phyloP scores from a whole-genome alignment of 2,113 vertebrate species.

The Brevimyrus niger region DNA sequence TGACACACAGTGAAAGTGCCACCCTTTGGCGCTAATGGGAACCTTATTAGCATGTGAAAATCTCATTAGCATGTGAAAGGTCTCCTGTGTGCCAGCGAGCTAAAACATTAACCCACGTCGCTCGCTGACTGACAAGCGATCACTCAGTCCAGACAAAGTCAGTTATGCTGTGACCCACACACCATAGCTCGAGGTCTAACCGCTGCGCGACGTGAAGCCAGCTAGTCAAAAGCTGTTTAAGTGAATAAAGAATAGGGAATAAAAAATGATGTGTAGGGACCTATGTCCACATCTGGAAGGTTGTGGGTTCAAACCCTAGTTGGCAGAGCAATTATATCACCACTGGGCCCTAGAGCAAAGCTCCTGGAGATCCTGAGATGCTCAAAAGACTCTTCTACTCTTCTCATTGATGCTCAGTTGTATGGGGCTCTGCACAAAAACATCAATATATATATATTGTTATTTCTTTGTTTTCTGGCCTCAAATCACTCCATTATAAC shows the following conservation, averaged over 20 bases:
- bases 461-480: background rate
- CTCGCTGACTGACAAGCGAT: background rate
- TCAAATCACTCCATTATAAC: background rate
- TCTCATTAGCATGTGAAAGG: background rate
- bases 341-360: background rate
- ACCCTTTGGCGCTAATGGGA: background rate
- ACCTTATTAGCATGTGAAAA: background rate
- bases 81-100: background rate
- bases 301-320: background rate
- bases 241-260: background rate
- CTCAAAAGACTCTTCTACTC: background rate
- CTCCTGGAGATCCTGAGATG: background rate
- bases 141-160: background rate
- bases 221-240: background rate
- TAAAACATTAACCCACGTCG: conserved; percentile 1
- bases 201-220: background rate
- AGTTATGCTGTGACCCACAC: background rate
- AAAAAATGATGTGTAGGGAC: background rate
- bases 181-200: background rate
- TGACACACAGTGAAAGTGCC: conserved; percentile 3
- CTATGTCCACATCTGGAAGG: background rate
- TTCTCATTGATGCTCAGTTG: background rate
- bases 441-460: background rate
- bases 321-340: too few species aligned
- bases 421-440: background rate